Base-by-base conservation (phyloP, 2,797 vertebrate species). In the Chaetodon trifasciatus region DNA sequence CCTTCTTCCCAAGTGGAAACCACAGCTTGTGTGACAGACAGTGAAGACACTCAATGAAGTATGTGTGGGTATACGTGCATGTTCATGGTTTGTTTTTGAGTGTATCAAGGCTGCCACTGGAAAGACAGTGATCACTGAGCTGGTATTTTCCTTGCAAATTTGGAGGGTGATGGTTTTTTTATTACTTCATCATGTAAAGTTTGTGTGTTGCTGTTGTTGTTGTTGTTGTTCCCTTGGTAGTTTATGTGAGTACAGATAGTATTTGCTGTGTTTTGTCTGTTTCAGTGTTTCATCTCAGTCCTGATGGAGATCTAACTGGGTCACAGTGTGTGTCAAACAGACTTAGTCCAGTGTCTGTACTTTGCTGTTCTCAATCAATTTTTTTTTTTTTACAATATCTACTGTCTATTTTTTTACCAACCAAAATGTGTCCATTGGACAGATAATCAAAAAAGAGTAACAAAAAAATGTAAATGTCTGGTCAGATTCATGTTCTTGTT, bases 241-340 rank as follows among this genome's bases (percentile, higher is more conserved):
- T 42, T 28, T 35, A 39, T 49, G n/a, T 49, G 17, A 49, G 32
- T 19, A 23, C 4, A 8, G 7, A 55, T 5, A 9, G 57, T 62
- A 10, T 44, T 35, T 46, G 66, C 23, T 39, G 28, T 68, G 44
- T 32, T 56, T 28, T 69, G 19, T 44, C 35, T 46, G 19, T 62
- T 69, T 53, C 35, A 21, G n/a, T 21, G 42, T 47, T 32, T 60
- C 44, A 52, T n/a, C 64, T 67, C 4, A 16, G 58, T 70, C 57
- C 24, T 44, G 13, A 37, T 57, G 21, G 74, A 77, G 3, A 15
- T 28, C 39, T 46, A 77, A 55, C 21, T 55, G 50, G 66, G 60
- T 56, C 67, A 56, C 4, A 13, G 17, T 67, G 46, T 55, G 60
- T 50, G n/a, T n/a, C n/a, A n/a, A n/a, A n/a, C 46, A 66, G 17